A percentile compares a stretch with the other conserved stretches of the same genome.
Conservation (phyloP, 2,888 invertebrate species). For the Gryllus longicercus region DNA sequence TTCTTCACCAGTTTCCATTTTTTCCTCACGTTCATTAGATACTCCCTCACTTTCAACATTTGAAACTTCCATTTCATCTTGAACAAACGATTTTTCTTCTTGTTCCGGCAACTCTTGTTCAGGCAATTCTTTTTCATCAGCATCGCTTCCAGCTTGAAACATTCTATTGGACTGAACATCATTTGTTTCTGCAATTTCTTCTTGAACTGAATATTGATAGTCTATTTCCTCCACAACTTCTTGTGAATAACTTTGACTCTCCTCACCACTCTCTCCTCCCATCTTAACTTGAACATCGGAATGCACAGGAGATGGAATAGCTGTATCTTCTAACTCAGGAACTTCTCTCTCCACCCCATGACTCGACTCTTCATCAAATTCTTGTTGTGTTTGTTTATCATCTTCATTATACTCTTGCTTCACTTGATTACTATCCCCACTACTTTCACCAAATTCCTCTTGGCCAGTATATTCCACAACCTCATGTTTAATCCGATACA, state of each 20-base stretch:
- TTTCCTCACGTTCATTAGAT: background rate
- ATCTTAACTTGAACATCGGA: conserved; percentile 7
- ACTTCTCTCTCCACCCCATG: background rate
- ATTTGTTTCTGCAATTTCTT: conserved; percentile 30
- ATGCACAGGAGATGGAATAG: background rate
- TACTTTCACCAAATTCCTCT: background rate
- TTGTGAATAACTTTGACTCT: background rate
- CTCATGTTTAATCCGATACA: conserved; percentile 30
- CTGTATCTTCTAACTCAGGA: background rate
- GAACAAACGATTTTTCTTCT: background rate
- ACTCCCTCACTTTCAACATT: conserved; percentile 18
- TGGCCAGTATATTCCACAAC: background rate
- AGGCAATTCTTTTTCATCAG: conserved; percentile 25
- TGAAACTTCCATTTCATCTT: background rate
- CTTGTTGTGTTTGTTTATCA: conserved; percentile 27
- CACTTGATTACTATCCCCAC: conserved; percentile 5
- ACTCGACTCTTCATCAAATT: background rate
- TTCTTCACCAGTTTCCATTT: conserved; percentile 23
- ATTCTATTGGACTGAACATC: conserved; percentile 26
- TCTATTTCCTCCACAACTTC: conserved; percentile 42
- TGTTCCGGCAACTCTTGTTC: background rate
- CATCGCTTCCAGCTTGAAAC: conserved; percentile 31
- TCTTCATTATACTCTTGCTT: conserved; percentile 20
- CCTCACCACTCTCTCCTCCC: conserved; percentile 29
- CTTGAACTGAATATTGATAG: conserved; percentile 34